Conservation (phyloP, 2,113 vertebrate genomes). For the Alethe diademata region DNA sequence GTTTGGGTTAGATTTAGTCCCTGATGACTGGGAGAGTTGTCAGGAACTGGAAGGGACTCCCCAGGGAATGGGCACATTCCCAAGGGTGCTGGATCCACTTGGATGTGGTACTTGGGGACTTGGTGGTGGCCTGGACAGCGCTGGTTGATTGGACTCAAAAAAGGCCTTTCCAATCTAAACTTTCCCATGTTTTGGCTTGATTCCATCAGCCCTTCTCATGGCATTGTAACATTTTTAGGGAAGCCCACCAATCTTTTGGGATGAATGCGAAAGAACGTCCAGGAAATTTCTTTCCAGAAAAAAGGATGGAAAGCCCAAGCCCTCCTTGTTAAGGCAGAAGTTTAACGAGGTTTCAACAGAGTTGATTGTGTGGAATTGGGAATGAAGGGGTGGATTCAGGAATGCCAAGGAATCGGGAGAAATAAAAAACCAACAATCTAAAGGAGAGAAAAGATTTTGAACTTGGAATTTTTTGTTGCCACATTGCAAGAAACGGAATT, state of each 20-base stretch:
- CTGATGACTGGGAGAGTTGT: neutral
- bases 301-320: neutral
- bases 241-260: fast-evolving
- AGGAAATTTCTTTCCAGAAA: neutral
- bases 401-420: neutral
- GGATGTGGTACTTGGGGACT: neutral
- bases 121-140: neutral
- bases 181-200: neutral
- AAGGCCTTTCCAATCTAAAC: neutral
- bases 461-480: neutral
- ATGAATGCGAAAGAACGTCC: neutral
- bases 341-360: neutral
- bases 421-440: neutral
- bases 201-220: neutral
- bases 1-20: neutral
- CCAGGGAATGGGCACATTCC: neutral
- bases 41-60: neutral
- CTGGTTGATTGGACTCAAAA: neutral
- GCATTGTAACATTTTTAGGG: neutral
- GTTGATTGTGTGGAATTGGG: neutral
- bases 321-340: neutral
- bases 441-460: neutral
- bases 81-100: neutral
- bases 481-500: neutral
- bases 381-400: neutral